A percentile compares a stretch with the other conserved stretches of the same genome.
phyloP scores from a whole-genome alignment of 2,113 vertebrate species.

The Gasterosteus aculeatus region DNA sequence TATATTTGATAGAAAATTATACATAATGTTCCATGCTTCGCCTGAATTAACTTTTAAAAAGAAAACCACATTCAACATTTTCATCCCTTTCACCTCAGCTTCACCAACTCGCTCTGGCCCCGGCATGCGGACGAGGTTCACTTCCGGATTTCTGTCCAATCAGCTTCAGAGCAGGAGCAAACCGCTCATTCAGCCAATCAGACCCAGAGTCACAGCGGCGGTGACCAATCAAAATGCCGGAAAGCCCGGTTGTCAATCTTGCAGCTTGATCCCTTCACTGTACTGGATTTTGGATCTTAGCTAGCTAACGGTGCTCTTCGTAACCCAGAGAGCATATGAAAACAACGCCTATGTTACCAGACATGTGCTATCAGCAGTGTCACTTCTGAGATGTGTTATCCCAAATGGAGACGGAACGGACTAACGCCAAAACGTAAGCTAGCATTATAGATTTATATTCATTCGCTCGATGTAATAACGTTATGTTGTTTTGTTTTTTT shows the following conservation, averaged over 20 bases:
- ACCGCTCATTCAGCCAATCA: constrained; percentile 35
- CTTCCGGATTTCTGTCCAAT: constrained; percentile 60
- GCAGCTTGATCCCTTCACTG: constrained; percentile 5
- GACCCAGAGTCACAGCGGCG: fast-evolving
- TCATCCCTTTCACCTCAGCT: neutral
- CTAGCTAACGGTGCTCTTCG: neutral
- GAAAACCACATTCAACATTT: neutral
- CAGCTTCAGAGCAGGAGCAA: neutral
- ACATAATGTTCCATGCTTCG: neutral
- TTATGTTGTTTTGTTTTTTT: neutral
- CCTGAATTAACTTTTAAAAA: neutral
- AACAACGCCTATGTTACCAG: neutral
- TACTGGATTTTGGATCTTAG: neutral
- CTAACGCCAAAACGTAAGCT: neutral
- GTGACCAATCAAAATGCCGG: constrained; percentile 43
- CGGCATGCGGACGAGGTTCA: neutral
- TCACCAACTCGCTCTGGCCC: neutral
- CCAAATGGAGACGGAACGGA: constrained; percentile 2
- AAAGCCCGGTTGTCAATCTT: constrained; percentile 17
- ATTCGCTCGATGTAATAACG: neutral
- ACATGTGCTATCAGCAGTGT: neutral
- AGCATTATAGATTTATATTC: neutral
- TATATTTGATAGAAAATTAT: neutral
- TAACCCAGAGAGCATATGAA: too few species aligned
- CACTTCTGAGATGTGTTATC: neutral